phyloP scores from a whole-genome alignment of 2,888 invertebrate species.

The Hydropsyche betteni region DNA sequence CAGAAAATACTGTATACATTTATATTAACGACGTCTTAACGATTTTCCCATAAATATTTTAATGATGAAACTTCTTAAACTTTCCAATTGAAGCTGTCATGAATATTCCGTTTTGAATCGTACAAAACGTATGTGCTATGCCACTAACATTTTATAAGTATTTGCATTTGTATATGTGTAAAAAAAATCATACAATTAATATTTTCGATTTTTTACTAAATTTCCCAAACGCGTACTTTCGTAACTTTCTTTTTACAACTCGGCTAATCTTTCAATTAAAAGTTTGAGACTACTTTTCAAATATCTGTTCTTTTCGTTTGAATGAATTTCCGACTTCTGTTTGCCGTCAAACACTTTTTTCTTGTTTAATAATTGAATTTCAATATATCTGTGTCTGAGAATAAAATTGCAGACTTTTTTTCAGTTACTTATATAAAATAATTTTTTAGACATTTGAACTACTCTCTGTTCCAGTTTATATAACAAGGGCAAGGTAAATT shows the following conservation, averaged over 20 bases:
- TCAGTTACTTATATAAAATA: neutral
- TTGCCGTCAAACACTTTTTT: neutral
- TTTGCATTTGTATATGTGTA: neutral
- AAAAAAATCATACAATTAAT: too few species aligned
- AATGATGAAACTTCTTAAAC: neutral
- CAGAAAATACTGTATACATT: neutral
- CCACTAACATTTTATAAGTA: neutral
- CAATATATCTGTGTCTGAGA: neutral
- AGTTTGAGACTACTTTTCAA: slow-evolving; percentile 8
- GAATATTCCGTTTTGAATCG: neutral
- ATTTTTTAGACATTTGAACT: neutral
- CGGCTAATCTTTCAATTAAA: slow-evolving; percentile 17
- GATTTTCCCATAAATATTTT: slow-evolving; percentile 12
- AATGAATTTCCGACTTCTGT: neutral
- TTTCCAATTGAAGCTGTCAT: neutral
- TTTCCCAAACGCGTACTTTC: too few species aligned
- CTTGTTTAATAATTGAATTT: neutral
- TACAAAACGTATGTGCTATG: too few species aligned
- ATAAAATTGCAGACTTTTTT: neutral
- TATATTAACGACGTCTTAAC: neutral
- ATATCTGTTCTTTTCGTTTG: neutral
- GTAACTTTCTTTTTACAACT: neutral
- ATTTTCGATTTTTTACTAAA: too few species aligned
- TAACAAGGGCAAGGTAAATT: slow-evolving; percentile 15
- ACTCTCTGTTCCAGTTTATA: neutral